Evolutionary conservation across 2,113 vertebrate genomes (phyloP), one percentile per base, ranked within the genome.

Genomic region (Entelurus aequoreus): DNA sequence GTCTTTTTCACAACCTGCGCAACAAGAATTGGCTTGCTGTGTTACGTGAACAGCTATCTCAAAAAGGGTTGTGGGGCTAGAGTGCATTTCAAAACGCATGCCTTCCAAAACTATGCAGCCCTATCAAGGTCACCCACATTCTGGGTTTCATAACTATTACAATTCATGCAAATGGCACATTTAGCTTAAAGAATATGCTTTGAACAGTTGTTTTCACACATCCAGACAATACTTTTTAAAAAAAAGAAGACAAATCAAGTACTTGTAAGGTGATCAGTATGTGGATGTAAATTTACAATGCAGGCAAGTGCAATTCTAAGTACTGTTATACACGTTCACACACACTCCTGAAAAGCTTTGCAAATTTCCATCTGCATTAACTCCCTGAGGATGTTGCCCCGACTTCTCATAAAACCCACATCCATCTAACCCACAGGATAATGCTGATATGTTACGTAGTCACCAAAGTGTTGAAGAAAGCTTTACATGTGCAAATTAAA

Each of bases 61-160:
- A 64, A 53, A 64, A 53, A 48, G 48, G 6, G 21, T 44, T 35
- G 55, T 3, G 5, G 11, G 48, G 54, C 54, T 28, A 56, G 28
- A 28, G 28, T 28, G 28, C 7, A 6, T 77, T 64, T 79, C 50
- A 75, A 66, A 82, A 79, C 21, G 13, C 21, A 66, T 40, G 42
- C 46, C 62, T 79, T 79, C 81, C 6, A 82, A 83, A 86, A 86
- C 69, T 57, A 68, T 62, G 75, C 71, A 55, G 56, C 62, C 48
- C 49, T 66, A 84, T 80, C 76, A 79, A 83, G 86, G 82, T 84
- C 80, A 80, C 80, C 78, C 75, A 84, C 70, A 80, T 83, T 69
- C 40, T 21, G 55, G 54, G 80, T 83, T 87, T 84, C 82, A 66
- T 83, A 87, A 86, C 80, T 37, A 21, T 15, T 13, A 66, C 38